Percentiles rank a stretch among this genome's conserved stretches.
Evolutionary conservation across 1,140 invertebrate species (phyloP).

Genomic region (Wasmannia auropunctata): DNA sequence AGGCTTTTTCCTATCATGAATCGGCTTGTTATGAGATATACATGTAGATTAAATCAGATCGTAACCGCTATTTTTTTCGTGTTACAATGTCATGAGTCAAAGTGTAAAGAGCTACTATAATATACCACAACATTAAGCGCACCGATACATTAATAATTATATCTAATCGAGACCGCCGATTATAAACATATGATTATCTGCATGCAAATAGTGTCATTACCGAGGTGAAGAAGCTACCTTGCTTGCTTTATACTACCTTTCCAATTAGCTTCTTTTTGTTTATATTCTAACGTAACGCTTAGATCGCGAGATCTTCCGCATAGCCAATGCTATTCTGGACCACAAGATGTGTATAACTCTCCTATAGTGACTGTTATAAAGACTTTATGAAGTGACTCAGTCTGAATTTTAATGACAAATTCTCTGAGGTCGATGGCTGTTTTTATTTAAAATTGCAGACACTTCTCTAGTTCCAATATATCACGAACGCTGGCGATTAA

Average conservation of each 20-base stretch:
- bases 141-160: background rate
- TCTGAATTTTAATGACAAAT: background rate
- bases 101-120: background rate
- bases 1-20: background rate
- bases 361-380: background rate
- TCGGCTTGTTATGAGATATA: background rate
- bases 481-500: background rate
- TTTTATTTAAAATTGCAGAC: background rate
- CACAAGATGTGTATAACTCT: background rate
- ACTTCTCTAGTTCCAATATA: background rate
- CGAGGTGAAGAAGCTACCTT: background rate
- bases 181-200: background rate
- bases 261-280: conserved; percentile 23
- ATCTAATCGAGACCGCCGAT: background rate
- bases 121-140: background rate
- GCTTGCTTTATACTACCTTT: background rate
- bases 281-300: background rate
- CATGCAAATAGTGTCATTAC: conserved; percentile 4
- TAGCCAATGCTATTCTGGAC: background rate
- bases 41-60: conserved; percentile 5
- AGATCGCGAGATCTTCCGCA: background rate
- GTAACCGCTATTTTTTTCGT: background rate
- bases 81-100: background rate
- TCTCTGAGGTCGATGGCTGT: too few relatives aligned
- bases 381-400: background rate